phyloP scores from a whole-genome alignment of 2,888 invertebrate genomes.

The Celastrina argiolus region DNA sequence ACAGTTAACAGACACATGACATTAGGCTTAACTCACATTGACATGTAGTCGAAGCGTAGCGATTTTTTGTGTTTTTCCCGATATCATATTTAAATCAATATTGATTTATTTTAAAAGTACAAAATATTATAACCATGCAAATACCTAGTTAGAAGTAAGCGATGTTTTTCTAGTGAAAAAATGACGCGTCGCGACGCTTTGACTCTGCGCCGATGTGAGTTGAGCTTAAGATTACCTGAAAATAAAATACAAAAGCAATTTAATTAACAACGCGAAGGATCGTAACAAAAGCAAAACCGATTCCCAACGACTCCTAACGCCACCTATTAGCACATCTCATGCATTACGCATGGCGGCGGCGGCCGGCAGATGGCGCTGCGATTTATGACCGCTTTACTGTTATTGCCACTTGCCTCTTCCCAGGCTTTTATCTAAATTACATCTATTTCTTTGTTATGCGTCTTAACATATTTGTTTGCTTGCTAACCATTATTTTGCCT shows the following conservation, averaged over 20 bases:
- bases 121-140: too few relatives aligned
- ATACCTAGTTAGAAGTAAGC: too few relatives aligned
- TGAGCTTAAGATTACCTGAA: neutral
- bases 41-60: too few relatives aligned
- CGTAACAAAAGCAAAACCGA: slow-evolving; percentile 34
- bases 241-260: slow-evolving; percentile 8
- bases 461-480: slow-evolving; percentile 50
- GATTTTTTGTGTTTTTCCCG: too few relatives aligned
- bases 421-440: slow-evolving; percentile 66
- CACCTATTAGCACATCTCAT: slow-evolving; percentile 60
- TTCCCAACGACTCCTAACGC: slow-evolving; percentile 66
- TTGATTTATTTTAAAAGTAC: too few relatives aligned
- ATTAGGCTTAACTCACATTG: too few relatives aligned
- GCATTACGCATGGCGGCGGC: slow-evolving; percentile 65
- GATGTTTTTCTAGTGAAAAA: too few relatives aligned
- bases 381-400: slow-evolving; percentile 61
- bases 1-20: too few relatives aligned
- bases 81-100: too few relatives aligned
- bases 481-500: slow-evolving; percentile 21
- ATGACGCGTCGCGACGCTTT: too few relatives aligned
- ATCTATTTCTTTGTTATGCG: slow-evolving; percentile 53
- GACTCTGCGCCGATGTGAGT: too few relatives aligned
- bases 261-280: slow-evolving; percentile 7
- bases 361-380: slow-evolving; percentile 61
- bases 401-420: slow-evolving; percentile 58